Conservation (phyloP, 2,113 vertebrate genomes). For the Limnothrissa miodon region DNA sequence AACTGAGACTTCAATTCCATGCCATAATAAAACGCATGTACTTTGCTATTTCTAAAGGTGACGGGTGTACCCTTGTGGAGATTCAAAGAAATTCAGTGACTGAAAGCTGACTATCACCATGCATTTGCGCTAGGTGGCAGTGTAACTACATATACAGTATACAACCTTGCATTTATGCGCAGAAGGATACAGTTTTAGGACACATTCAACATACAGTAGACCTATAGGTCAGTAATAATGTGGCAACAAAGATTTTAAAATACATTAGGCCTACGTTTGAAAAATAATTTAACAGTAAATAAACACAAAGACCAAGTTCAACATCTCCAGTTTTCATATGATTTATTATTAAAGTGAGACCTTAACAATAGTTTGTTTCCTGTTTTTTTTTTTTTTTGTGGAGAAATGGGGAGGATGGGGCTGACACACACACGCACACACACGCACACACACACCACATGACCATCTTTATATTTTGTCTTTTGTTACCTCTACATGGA, state of each 20-base stretch:
- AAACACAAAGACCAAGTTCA: neutral
- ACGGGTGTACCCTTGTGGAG: neutral
- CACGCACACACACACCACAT: neutral
- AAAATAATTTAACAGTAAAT: neutral
- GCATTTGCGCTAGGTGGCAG: neutral
- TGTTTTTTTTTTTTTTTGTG: neutral
- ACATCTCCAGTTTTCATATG: constrained; percentile 4
- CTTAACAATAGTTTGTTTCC: constrained; percentile 7
- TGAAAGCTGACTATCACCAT: neutral
- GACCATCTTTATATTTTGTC: constrained; percentile 46
- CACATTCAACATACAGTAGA: too few relatives aligned
- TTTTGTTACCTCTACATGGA: constrained; percentile 13
- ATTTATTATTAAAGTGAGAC: constrained; percentile 17
- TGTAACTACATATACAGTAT: neutral
- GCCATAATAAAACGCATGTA: neutral
- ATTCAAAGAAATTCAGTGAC: neutral
- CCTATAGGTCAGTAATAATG: neutral
- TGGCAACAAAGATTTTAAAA: too few relatives aligned
- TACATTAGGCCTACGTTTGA: neutral
- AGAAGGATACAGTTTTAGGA: too few relatives aligned
- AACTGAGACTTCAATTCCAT: neutral
- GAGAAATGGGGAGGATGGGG: neutral
- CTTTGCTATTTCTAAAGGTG: neutral
- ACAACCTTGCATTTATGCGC: neutral
- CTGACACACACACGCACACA: constrained; percentile 8